Evolutionary conservation across 2,888 invertebrate species (phyloP).

Genomic region (Drosophila nr. perissopoda): DNA sequence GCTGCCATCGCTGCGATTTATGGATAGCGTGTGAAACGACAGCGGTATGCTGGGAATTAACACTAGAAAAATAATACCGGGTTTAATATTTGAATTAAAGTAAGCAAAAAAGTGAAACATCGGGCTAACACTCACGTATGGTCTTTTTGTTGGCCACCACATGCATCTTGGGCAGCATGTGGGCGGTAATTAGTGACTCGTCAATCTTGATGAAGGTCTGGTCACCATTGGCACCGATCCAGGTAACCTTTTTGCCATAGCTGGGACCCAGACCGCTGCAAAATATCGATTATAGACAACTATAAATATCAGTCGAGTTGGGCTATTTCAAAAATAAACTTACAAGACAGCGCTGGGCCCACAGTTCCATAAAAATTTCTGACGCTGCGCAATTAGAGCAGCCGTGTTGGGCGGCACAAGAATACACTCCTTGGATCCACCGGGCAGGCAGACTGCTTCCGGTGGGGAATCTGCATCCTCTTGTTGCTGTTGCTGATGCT

Average conservation of each 20-base stretch:
- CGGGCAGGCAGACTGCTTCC: slow-evolving; percentile 57
- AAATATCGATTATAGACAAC: background rate
- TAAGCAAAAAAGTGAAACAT: background rate
- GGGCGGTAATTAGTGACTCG: slow-evolving; percentile 95
- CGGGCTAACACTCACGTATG: slow-evolving; percentile 88
- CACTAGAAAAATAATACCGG: slow-evolving; percentile 86
- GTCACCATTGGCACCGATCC: slow-evolving; percentile 98
- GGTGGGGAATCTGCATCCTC: slow-evolving; percentile 27
- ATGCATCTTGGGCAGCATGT: slow-evolving; percentile 93
- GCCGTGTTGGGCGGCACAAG: slow-evolving; percentile 62
- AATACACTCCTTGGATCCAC: slow-evolving; percentile 75
- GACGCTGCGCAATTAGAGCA: slow-evolving; percentile 81
- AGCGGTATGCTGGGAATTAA: slow-evolving; percentile 92
- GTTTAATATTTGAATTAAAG: background rate
- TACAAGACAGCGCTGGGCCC: slow-evolving; percentile 85
- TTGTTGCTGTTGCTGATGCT: slow-evolving; percentile 24
- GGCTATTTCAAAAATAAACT: slow-evolving; percentile 26
- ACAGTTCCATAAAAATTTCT: slow-evolving; percentile 85
- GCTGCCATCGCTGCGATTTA: slow-evolving; percentile 94
- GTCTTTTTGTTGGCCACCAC: slow-evolving; percentile 94
- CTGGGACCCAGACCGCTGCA: slow-evolving; percentile 90
- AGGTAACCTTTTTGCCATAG: slow-evolving; percentile 94
- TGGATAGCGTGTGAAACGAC: slow-evolving; percentile 94
- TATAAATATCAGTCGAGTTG: background rate
- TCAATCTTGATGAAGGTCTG: slow-evolving; percentile 97